A percentile compares a stretch with the other conserved stretches of the same genome.
phyloP scores from a whole-genome alignment of 2,113 vertebrate species.

The Formicarius rufipectus region DNA sequence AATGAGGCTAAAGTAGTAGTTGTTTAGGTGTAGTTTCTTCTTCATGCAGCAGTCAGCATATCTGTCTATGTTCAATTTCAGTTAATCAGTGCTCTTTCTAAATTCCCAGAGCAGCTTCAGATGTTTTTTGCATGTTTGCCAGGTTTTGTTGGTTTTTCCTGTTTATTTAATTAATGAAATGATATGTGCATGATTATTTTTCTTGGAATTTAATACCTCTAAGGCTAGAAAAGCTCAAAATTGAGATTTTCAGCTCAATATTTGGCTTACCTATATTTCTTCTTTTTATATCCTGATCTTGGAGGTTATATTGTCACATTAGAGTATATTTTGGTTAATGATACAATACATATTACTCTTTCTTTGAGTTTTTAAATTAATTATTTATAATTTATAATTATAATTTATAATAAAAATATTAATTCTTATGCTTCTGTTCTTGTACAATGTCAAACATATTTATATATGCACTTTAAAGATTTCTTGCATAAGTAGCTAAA shows the following conservation, averaged over 20 bases:
- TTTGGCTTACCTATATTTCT: not conserved
- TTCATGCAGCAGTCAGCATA: not conserved
- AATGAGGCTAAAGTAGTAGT: not conserved
- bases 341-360: not conserved
- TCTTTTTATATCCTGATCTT: not conserved
- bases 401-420: no score
- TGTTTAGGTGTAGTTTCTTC: not conserved
- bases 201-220: not conserved
- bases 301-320: not conserved
- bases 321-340: not conserved
- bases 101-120: not conserved
- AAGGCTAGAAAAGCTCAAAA: not conserved
- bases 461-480: not conserved
- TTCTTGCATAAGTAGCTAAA: not conserved
- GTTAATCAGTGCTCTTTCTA: not conserved
- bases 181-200: not conserved
- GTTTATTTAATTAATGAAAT: not conserved
- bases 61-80: not conserved
- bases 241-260: not conserved
- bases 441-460: not conserved
- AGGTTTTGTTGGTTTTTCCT: not conserved
- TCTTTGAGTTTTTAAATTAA: not conserved
- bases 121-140: not conserved
- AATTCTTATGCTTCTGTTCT: not conserved
- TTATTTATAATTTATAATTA: no score